Evolutionary conservation across 2,888 invertebrate genomes (phyloP).

Genomic region (Zelleria hepariella): DNA sequence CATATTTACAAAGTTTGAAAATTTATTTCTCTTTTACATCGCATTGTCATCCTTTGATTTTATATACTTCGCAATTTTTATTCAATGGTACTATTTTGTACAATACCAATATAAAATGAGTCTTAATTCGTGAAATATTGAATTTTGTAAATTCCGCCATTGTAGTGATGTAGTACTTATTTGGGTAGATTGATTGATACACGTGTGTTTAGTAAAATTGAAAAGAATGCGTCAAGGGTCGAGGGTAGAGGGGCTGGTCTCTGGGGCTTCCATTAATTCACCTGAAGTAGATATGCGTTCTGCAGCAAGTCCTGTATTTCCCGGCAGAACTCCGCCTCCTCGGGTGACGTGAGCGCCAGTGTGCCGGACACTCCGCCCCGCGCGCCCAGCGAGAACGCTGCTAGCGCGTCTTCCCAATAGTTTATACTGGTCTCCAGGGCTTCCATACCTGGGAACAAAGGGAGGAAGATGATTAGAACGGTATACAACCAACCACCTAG

Average conservation of each 20-base stretch:
- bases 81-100: too few species aligned
- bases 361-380: slow-evolving; percentile 68
- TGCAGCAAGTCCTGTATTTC: slow-evolving; percentile 87
- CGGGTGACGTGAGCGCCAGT: slow-evolving; percentile 81
- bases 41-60: too few species aligned
- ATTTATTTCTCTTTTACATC: too few species aligned
- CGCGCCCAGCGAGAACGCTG: slow-evolving; percentile 79
- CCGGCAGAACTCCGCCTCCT: slow-evolving; percentile 87
- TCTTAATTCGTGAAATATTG: too few species aligned
- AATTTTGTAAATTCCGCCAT: too few species aligned
- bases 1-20: too few species aligned
- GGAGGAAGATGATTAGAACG: neutral
- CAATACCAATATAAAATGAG: too few species aligned
- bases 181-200: too few species aligned
- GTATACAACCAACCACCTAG: neutral
- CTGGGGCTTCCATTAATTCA: slow-evolving; percentile 20
- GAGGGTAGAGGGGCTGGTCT: neutral
- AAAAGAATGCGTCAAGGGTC: neutral
- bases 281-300: slow-evolving; percentile 82
- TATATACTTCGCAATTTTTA: too few species aligned
- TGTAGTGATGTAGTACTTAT: too few species aligned
- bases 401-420: slow-evolving; percentile 95
- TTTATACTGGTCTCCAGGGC: slow-evolving; percentile 92
- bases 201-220: too few species aligned
- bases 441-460: slow-evolving; percentile 81